A percentile compares a stretch with the other conserved stretches of the same genome.
These are phyloP conservation scores for Syngnathus rostellatus DNA, from an alignment of 2,797 vertebrate species.

Conservation along the genomic window DNA sequence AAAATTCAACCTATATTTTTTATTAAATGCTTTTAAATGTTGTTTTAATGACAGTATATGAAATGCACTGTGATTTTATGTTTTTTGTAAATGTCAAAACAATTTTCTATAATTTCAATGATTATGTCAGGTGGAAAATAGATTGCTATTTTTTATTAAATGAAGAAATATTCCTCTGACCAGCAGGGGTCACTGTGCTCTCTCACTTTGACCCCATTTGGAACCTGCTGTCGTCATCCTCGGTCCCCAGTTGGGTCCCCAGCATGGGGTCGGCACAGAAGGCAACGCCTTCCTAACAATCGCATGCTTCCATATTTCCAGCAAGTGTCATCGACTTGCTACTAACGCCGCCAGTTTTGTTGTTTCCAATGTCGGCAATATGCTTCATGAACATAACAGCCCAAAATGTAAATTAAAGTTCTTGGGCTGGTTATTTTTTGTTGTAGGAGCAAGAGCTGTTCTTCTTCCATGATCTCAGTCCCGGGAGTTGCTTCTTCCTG, in stretches of 20 bases:
- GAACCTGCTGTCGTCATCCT: constrained; percentile 28
- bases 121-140: too few relatives aligned
- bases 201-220: constrained; percentile 3
- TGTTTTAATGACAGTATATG: too few relatives aligned
- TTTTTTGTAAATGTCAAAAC: too few relatives aligned
- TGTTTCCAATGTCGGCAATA: not conserved
- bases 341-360: not conserved
- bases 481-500: constrained; percentile 93
- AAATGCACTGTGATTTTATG: too few relatives aligned
- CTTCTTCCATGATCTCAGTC: constrained; percentile 95
- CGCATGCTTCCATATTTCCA: constrained; percentile 33
- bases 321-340: constrained; percentile 6
- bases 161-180: constrained; percentile 1
- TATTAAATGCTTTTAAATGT: too few relatives aligned
- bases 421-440: not conserved
- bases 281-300: constrained; percentile 33
- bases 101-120: too few relatives aligned
- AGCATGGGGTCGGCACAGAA: constrained; percentile 37
- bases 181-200: constrained; percentile 49
- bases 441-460: constrained; percentile 90
- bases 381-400: not conserved
- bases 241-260: constrained; percentile 43
- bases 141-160: too few relatives aligned
- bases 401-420: not conserved
- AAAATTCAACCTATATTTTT: too few relatives aligned